phyloP scores from a whole-genome alignment of 2,888 invertebrate genomes.

The Platycnemis pennipes region DNA sequence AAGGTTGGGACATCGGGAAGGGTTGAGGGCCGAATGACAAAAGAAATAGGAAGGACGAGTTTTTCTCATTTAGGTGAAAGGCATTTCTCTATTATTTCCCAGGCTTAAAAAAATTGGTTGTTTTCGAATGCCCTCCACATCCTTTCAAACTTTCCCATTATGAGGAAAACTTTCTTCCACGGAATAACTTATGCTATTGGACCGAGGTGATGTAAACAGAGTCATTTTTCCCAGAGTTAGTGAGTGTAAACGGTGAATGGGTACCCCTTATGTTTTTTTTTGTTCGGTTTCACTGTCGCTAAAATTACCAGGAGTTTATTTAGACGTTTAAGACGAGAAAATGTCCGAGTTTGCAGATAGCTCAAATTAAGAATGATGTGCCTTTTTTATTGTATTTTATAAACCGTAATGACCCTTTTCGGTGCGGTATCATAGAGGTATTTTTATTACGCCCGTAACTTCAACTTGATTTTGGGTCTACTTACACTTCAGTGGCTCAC shows the following conservation, averaged over 20 bases:
- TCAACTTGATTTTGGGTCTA: too few relatives aligned
- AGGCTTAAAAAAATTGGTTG: slow-evolving; percentile 7
- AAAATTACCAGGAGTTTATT: background rate
- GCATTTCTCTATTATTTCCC: background rate
- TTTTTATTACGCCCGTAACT: background rate
- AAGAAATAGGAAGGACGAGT: background rate
- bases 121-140: background rate
- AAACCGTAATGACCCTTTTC: background rate
- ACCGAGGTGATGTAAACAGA: background rate
- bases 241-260: too few relatives aligned
- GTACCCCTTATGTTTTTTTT: background rate
- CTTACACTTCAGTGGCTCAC: too few relatives aligned
- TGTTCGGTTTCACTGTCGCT: background rate
- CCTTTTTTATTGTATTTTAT: background rate
- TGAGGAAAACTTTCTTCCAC: background rate
- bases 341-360: background rate
- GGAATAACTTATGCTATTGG: background rate
- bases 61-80: background rate
- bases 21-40: background rate
- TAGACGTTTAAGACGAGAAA: background rate
- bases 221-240: background rate
- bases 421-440: background rate
- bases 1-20: background rate
- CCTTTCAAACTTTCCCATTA: background rate
- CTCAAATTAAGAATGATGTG: background rate